Base-by-base conservation (phyloP, 2,888 invertebrate genomes). In the Branchinecta sandiegonensis region DNA sequence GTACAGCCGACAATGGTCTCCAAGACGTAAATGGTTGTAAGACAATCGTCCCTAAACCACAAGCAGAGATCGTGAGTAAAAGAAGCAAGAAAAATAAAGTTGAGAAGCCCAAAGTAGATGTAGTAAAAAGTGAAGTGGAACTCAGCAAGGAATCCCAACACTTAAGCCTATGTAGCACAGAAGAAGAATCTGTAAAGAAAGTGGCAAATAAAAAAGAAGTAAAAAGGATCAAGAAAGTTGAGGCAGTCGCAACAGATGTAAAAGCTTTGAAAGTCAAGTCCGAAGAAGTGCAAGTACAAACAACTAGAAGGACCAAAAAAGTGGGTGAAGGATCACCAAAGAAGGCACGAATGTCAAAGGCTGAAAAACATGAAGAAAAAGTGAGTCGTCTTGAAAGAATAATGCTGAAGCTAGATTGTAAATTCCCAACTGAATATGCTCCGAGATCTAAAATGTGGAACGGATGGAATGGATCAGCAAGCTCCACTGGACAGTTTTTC, bases 391-490 rank as follows among this genome's bases (percentile, higher is more conserved):
- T 56, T 9, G 63, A 56, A n/a, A 56, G 10, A 23, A 23, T 56
- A n/a, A 56, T 56, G 63, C 23, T 17, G n/a, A 56, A 56, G 23
- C 63, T 17, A 8, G 63, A 56, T 9, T 56, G 23, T 23, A 56
- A 56, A 23, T 56, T 56, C 9, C 11, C 63, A 17, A 66, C 14
- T n/a, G 23, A 68, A 50, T 23, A 9, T 3, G 46, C 66, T 17
- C 37, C 37, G n/a, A 47, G 69, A 12, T 10, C 47, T 13, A 65
- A 48, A n/a, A 66, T 65, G 8, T 48, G 47, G 17, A 69, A 65
- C 13, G 65, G 65, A 10, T 48, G 14, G 13, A 69, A 69, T 47
- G 69, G 69, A 5, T 65, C 69, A n/a, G 37, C 66, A 23, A 66
- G 64, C 13, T 69, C 47, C 46, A 66, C 63, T 14, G 64, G 48